phyloP scores from a whole-genome alignment of 2,888 invertebrate species.

The Andricus quercusramuli region DNA sequence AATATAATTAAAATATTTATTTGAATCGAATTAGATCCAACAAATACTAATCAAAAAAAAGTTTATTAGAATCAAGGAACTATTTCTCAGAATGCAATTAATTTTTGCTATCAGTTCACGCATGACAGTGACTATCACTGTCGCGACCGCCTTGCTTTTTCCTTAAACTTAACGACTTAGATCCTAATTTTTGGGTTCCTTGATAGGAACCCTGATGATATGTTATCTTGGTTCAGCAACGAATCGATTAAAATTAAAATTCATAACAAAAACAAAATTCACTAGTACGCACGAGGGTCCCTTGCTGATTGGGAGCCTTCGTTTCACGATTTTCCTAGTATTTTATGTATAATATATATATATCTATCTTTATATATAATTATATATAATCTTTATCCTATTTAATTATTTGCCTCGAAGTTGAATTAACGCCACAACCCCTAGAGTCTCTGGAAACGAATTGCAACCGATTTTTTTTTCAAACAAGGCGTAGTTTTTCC shows the following conservation, averaged over 20 bases:
- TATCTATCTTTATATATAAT: conserved; percentile 47
- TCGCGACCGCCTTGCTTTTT: not conserved
- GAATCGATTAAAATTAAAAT: conserved; percentile 63
- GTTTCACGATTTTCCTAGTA: conserved; percentile 36
- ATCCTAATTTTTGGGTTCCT: conserved; percentile 64
- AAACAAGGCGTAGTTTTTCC: conserved; percentile 24
- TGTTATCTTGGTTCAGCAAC: conserved; percentile 77
- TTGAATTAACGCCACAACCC: conserved; percentile 13
- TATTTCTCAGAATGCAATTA: not conserved
- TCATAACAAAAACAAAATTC: conserved; percentile 59
- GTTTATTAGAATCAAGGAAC: not conserved
- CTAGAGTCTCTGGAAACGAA: not conserved
- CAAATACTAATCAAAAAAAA: not conserved
- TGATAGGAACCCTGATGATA: conserved; percentile 66
- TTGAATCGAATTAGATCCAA: not conserved
- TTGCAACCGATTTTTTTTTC: conserved; percentile 18
- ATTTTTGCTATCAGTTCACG: conserved; percentile 17
- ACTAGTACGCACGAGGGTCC: conserved; percentile 59
- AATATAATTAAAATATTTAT: not conserved
- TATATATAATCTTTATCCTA: conserved; percentile 46
- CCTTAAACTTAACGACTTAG: conserved; percentile 70
- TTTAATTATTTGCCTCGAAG: conserved; percentile 25
- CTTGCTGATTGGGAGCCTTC: conserved; percentile 68
- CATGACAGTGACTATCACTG: conserved; percentile 24
- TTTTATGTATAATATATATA: conserved; percentile 40